Conservation (phyloP, 2,113 vertebrate species). For the Nycticryphes semicollaris region DNA sequence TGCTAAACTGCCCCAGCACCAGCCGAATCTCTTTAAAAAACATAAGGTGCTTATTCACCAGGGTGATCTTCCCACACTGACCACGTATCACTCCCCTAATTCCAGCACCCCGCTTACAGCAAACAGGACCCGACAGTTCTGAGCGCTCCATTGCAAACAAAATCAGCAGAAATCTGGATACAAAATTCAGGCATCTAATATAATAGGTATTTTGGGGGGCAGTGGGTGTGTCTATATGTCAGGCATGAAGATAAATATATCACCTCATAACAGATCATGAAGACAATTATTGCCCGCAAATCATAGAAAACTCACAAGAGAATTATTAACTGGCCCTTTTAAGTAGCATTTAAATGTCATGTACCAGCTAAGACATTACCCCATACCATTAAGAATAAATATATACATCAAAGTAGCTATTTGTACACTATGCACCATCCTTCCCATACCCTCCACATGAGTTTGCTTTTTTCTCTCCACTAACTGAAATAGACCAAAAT, state of each 20-base stretch:
- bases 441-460: not conserved
- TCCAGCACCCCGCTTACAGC: not conserved
- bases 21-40: not conserved
- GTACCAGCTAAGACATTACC: not conserved
- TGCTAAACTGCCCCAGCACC: not conserved
- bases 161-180: not conserved
- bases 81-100: accelerated
- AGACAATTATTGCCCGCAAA: not conserved
- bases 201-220: not conserved
- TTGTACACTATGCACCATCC: not conserved
- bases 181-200: not conserved
- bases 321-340: not conserved
- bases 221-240: too few species aligned
- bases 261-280: not conserved
- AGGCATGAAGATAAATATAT: not conserved
- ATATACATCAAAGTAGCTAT: not conserved
- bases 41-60: not conserved
- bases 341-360: not conserved
- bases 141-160: not conserved
- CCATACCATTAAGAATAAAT: not conserved
- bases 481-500: not conserved
- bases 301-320: not conserved
- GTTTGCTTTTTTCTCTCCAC: not conserved
- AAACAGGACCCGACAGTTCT: not conserved
- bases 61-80: not conserved